A percentile compares a stretch with the other conserved stretches of the same genome.
Evolutionary conservation across 2,797 vertebrate genomes (phyloP).

Genomic region (Rhinella marina): DNA sequence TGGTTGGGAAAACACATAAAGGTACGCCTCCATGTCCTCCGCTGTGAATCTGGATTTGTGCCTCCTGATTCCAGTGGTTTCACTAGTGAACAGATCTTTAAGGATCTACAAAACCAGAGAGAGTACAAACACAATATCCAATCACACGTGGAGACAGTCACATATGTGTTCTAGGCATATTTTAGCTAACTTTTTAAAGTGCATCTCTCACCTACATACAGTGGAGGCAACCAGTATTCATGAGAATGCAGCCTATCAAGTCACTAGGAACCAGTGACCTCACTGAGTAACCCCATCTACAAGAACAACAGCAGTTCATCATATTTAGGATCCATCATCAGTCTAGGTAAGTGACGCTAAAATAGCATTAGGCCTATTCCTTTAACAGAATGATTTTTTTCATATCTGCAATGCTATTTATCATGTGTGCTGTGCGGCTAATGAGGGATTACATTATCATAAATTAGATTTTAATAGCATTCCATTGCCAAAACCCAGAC

Average conservation of each 20-base stretch:
- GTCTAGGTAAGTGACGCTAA: background rate
- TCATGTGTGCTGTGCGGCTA: background rate
- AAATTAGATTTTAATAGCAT: background rate
- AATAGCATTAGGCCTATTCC: background rate
- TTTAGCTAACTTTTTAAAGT: slow-evolving; percentile 18
- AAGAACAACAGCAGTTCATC: slow-evolving; percentile 16
- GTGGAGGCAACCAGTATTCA: slow-evolving; percentile 6
- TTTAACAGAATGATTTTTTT: background rate
- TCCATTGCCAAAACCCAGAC: background rate
- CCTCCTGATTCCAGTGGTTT: slow-evolving; percentile 87
- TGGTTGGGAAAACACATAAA: slow-evolving; percentile 94
- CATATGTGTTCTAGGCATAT: background rate
- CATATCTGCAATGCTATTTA: background rate
- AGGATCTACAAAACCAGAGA: slow-evolving; percentile 78
- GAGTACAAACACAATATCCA: slow-evolving; percentile 43
- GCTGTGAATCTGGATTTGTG: slow-evolving; percentile 88
- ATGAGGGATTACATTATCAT: background rate
- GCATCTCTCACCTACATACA: slow-evolving; percentile 28
- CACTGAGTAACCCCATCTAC: slow-evolving; percentile 22
- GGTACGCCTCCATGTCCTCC: slow-evolving; percentile 93
- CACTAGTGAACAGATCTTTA: slow-evolving; percentile 91
- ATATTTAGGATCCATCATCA: slow-evolving; percentile 5
- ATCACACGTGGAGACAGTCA: background rate
- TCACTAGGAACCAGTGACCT: slow-evolving; percentile 3
- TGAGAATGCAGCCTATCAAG: background rate